These are phyloP conservation scores for Rhogogaster chlorosoma DNA, from an alignment of 2,888 invertebrate species.

Conservation along the genomic window DNA sequence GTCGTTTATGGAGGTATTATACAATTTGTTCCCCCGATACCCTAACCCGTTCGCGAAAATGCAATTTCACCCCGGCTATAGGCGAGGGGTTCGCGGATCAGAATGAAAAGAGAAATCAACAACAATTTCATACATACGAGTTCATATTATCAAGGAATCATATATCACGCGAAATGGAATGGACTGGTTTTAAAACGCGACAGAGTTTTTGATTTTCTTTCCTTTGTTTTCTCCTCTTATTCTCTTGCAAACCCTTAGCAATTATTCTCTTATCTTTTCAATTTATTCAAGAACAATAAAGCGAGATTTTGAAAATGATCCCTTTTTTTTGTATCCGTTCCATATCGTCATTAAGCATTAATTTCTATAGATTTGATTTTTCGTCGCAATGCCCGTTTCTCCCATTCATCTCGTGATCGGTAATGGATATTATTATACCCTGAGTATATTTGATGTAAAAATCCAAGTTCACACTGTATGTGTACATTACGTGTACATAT, in stretches of 20 bases:
- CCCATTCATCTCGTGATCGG: neutral
- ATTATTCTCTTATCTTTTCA: neutral
- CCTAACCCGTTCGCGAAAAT: neutral
- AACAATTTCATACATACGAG: neutral
- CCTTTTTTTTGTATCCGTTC: neutral
- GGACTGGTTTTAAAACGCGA: neutral
- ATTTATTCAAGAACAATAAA: neutral
- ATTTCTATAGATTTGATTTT: neutral
- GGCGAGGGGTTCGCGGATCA: neutral
- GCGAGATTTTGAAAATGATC: neutral
- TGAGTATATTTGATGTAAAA: neutral
- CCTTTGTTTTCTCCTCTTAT: too few species aligned
- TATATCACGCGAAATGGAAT: too few species aligned
- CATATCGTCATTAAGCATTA: neutral
- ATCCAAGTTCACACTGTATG: neutral
- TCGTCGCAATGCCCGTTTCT: neutral
- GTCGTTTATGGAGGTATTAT: slow-evolving; percentile 43
- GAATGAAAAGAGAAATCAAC: neutral
- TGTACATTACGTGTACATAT: neutral
- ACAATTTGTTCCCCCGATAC: slow-evolving; percentile 19
- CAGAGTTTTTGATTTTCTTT: neutral
- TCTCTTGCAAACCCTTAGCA: neutral
- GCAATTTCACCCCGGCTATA: neutral
- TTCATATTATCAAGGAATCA: too few species aligned
- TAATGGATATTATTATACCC: neutral